These are phyloP conservation scores for Lipophrys pholis DNA, from an alignment of 2,113 vertebrate genomes.

Conservation along the genomic window DNA sequence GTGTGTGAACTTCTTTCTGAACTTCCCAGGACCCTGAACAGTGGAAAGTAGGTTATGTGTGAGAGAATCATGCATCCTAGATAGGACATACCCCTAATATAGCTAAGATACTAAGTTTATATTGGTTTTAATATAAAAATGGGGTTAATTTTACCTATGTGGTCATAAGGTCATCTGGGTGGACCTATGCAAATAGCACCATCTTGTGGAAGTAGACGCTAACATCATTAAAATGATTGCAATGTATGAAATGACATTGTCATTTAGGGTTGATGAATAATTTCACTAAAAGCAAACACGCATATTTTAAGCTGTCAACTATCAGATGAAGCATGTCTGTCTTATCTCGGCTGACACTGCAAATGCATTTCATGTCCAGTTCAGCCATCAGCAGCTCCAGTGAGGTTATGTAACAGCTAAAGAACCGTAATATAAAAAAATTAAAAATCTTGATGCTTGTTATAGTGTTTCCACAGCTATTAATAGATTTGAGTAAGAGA, in stretches of 20 bases:
- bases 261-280: not conserved
- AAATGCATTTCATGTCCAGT: not conserved
- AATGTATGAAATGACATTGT: not conserved
- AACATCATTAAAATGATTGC: not conserved
- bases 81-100: no score
- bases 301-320: not conserved
- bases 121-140: no score
- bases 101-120: not conserved
- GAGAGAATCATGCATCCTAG: no score
- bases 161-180: not conserved
- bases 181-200: conserved; percentile 7
- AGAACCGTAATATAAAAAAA: not conserved
- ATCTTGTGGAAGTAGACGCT: conserved; percentile 31
- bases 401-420: conserved; percentile 30
- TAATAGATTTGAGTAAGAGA: conserved; percentile 41
- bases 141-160: no score
- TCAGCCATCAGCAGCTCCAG: not conserved
- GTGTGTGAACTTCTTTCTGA: conserved; percentile 16
- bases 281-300: not conserved
- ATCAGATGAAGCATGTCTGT: not conserved
- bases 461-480: conserved; percentile 18
- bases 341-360: not conserved
- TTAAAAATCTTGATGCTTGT: conserved; percentile 23
- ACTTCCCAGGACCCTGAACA: not conserved
- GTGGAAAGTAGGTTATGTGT: not conserved